Evolutionary conservation across 1,140 invertebrate species (phyloP).

Genomic region (Zaprionus camerounensis): DNA sequence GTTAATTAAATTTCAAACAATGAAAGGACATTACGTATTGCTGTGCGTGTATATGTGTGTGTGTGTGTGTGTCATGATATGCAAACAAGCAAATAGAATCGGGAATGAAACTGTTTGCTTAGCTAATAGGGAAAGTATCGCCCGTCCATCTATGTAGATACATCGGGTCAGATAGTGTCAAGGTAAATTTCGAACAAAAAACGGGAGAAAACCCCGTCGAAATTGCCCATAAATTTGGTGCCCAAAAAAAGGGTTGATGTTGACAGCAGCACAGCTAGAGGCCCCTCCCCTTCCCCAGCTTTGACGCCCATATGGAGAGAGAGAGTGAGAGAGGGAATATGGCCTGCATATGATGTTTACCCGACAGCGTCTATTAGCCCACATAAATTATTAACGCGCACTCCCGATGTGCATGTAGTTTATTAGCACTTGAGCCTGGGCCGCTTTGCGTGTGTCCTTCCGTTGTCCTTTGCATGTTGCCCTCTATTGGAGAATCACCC

Average conservation of each 20-base stretch:
- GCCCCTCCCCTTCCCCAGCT: slow-evolving; percentile 18
- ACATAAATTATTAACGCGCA: slow-evolving; percentile 75
- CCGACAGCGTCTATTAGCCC: slow-evolving; percentile 60
- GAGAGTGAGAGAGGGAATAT: slow-evolving; percentile 1
- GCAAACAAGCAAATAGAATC: slow-evolving; percentile 64
- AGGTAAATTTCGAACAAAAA: slow-evolving; percentile 48
- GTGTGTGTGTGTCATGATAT: slow-evolving; percentile 47
- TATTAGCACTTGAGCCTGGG: slow-evolving; percentile 73
- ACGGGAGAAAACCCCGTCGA: slow-evolving; percentile 7
- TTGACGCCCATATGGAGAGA: slow-evolving; percentile 32
- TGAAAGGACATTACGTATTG: slow-evolving; percentile 55
- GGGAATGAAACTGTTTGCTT: slow-evolving; percentile 58
- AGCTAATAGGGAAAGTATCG: slow-evolving; percentile 61
- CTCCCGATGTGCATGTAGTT: slow-evolving; percentile 71
- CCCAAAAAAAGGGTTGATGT: slow-evolving; percentile 71
- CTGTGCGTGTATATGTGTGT: slow-evolving; percentile 15
- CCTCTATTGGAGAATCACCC: slow-evolving; percentile 48
- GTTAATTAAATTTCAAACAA: slow-evolving; percentile 78
- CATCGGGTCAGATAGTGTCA: slow-evolving; percentile 54
- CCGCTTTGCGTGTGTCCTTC: slow-evolving; percentile 50
- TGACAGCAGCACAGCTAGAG: slow-evolving; percentile 47
- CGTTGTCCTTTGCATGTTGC: slow-evolving; percentile 73
- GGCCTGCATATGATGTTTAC: slow-evolving; percentile 76
- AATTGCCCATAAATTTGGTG: slow-evolving; percentile 64
- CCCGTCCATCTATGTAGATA: slow-evolving; percentile 46